Evolutionary conservation across 2,797 vertebrate genomes (phyloP).

Genomic region (Acanthopagrus latus): DNA sequence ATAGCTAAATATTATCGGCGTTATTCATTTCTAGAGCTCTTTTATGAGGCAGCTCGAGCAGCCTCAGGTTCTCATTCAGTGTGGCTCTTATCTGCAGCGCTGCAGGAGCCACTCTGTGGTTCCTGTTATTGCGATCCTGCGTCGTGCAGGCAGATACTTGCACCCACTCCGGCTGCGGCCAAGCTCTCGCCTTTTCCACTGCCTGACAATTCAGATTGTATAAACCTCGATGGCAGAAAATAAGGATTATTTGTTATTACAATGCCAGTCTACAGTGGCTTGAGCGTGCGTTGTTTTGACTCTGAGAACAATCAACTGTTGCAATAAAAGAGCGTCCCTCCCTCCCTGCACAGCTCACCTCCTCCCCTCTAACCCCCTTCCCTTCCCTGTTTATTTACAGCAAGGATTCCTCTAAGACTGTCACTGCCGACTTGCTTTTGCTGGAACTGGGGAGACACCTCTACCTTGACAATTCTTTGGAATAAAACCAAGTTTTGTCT

Average conservation of each 20-base stretch:
- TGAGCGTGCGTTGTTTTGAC: constrained; percentile 79
- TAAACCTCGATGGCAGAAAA: constrained; percentile 62
- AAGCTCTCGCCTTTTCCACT: constrained; percentile 51
- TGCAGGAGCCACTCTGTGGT: constrained; percentile 88
- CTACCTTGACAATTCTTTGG: background rate
- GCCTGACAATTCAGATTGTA: constrained; percentile 69
- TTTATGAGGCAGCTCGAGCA: constrained; percentile 41
- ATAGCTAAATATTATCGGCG: constrained; percentile 27
- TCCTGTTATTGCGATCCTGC: constrained; percentile 93
- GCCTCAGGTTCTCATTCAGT: constrained; percentile 57
- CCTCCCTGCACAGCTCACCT: constrained; percentile 27
- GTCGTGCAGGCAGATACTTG: constrained; percentile 60
- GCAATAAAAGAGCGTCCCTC: constrained; percentile 71
- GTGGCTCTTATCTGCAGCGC: constrained; percentile 90
- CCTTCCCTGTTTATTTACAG: constrained; percentile 67
- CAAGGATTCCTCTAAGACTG: constrained; percentile 58
- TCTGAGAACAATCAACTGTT: constrained; percentile 78
- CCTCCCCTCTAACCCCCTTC: constrained; percentile 26
- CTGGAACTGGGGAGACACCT: constrained; percentile 38
- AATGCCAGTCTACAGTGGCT: constrained; percentile 74
- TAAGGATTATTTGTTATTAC: constrained; percentile 80
- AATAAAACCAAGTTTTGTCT: background rate
- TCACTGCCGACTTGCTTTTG: constrained; percentile 30
- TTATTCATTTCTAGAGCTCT: constrained; percentile 53
- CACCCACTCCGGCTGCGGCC: constrained; percentile 48